phyloP scores from a whole-genome alignment of 2,888 invertebrate species.

The Julus scandinavius region DNA sequence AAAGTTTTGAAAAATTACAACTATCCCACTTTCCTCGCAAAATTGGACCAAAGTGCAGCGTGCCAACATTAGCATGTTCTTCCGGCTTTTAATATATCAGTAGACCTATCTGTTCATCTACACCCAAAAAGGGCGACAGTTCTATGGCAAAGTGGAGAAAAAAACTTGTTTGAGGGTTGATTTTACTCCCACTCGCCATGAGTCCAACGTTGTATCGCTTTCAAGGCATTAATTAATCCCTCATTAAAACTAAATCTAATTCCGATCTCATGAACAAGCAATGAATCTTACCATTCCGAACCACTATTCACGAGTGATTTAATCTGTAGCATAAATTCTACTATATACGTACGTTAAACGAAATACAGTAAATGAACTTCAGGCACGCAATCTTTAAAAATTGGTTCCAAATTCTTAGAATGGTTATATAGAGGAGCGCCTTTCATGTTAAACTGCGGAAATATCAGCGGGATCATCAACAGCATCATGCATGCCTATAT shows the following conservation, averaged over 20 bases:
- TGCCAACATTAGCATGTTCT: conserved; percentile 39
- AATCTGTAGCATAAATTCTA: neutral
- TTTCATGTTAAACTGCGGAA: neutral
- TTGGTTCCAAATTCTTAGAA: conserved; percentile 5
- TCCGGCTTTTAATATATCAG: conserved; percentile 5
- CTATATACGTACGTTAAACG: neutral
- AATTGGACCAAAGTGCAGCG: conserved; percentile 29
- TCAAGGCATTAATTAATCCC: conserved; percentile 3
- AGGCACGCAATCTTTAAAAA: neutral
- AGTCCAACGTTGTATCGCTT: neutral
- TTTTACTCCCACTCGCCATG: neutral
- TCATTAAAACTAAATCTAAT: neutral
- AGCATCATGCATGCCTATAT: neutral
- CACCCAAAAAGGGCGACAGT: conserved; percentile 19
- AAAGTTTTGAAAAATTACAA: neutral
- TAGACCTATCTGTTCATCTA: conserved; percentile 6
- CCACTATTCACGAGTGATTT: neutral
- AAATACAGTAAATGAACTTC: neutral
- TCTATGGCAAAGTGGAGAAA: neutral
- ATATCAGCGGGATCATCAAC: neutral
- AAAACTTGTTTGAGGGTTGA: neutral
- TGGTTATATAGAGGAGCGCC: neutral
- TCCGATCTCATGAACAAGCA: neutral
- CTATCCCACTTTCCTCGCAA: neutral
- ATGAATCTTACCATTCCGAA: neutral